Percentiles rank a stretch among this genome's conserved stretches.
These are phyloP conservation scores for Prionailurus viverrinus DNA, from an alignment of 2,113 vertebrate genomes.

Conservation along the genomic window DNA sequence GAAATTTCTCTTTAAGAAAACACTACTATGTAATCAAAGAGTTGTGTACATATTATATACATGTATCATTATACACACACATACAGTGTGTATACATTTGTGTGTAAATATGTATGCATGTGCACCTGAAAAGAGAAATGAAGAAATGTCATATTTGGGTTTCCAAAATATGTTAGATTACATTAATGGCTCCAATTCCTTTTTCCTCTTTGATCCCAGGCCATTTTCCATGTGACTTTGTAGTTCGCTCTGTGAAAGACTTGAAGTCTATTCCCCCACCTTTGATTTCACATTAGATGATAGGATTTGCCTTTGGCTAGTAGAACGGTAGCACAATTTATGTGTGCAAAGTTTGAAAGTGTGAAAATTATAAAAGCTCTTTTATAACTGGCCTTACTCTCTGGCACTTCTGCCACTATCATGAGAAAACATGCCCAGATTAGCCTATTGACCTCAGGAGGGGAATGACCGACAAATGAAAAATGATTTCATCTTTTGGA, in stretches of 20 bases:
- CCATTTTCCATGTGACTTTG: background rate
- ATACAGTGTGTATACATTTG: background rate
- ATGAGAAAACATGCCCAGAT: background rate
- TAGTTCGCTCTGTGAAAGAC: background rate
- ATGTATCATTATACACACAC: background rate
- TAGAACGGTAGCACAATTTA: background rate
- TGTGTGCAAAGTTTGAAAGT: background rate
- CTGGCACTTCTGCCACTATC: background rate
- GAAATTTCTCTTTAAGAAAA: background rate
- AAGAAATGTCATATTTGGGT: background rate
- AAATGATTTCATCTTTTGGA: background rate
- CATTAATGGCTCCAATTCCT: slow-evolving; percentile 8
- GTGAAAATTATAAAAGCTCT: background rate
- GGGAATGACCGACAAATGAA: background rate
- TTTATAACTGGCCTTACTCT: background rate
- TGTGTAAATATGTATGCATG: background rate
- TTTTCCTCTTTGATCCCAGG: background rate
- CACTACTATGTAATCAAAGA: background rate
- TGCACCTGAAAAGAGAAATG: background rate
- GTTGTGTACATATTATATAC: background rate
- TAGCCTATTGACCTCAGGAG: background rate
- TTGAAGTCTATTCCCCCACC: background rate
- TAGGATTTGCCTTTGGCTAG: background rate
- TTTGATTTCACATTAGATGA: background rate
- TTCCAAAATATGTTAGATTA: background rate